Evolutionary conservation across 2,113 vertebrate genomes (phyloP), one percentile per base, ranked within the genome.

Genomic region (Maccullochella peelii): DNA sequence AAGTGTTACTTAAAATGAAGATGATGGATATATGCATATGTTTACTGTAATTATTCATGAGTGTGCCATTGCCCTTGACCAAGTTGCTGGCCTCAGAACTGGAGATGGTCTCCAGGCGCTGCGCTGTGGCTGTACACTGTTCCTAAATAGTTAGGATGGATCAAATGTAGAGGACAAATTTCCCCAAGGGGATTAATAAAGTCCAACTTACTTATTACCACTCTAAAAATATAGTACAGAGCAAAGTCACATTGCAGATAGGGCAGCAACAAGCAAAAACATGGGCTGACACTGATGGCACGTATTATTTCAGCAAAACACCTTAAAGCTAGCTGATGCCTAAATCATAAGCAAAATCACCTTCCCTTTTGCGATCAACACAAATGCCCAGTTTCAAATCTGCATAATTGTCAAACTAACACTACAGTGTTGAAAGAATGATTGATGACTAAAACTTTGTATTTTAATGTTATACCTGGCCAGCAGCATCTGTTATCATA

Each of bases 161-260:
- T 69, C 40, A 49, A 38, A 63, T 62, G 33, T 14, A 47, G 42
- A 70, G 67, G 77, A 80, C 18, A 69, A 0, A 68, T 68, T 79
- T 78, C 16, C 69, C 80, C 25, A 11, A 1, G 0, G 59, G 70
- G 59, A 67, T 67, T 72, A 71, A 68, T 68, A 61, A 73, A 77
- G 52, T 79, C 33, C n/a, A 36, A 52, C 59, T 23, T 47, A 54
- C 50, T 68, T 36, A 42, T 73, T 38, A 36, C 10, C 6, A 25
- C 18, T 80, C 52, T 74, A 71, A 74, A 68, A 57, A 55, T 58
- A 49, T 10, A 70, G 4, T 23, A 40, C 59, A 73, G 57, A 72
- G 76, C 58, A 77, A 78, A 84, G 83, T 82, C 77, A 79, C 73
- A 78, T 69, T 75, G 59, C n/a, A 36, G 73, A 33, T 25, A 25